Conservation (phyloP, 92 coral and sea anemone species). For the Plumapathes pennacea region DNA sequence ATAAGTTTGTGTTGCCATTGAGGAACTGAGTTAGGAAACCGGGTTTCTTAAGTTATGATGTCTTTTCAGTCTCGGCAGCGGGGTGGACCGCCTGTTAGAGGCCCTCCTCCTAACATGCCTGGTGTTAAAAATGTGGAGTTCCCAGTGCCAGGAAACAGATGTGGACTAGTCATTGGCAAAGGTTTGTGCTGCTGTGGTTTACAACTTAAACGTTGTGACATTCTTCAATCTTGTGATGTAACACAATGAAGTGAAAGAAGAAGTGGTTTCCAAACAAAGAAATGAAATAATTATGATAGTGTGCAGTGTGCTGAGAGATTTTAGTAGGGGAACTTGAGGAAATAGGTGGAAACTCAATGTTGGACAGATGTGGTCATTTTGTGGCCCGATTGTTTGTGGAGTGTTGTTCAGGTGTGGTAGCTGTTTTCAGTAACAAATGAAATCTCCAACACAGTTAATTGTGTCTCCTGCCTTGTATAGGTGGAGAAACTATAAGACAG, state of each 20-base stretch:
- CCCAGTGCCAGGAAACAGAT: slow-evolving; percentile 97
- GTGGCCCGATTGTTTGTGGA: no score
- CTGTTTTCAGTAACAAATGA: no score
- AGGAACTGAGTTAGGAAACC: no score
- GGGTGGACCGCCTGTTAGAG: slow-evolving; percentile 90
- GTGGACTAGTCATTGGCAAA: slow-evolving; percentile 97
- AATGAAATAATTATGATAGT: not conserved
- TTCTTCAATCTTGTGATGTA: not conserved
- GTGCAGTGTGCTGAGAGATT: no score
- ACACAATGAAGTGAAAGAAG: not conserved
- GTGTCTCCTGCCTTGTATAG: slow-evolving; percentile 15
- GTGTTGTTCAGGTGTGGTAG: no score
- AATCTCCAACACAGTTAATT: no score
- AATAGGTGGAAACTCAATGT: no score
- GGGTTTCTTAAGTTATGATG: no score
- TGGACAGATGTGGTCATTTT: no score
- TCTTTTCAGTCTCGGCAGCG: slow-evolving; percentile 87
- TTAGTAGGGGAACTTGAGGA: no score
- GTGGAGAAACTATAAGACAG: slow-evolving; percentile 95
- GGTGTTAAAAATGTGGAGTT: slow-evolving; percentile 76
- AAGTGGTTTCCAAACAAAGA: not conserved
- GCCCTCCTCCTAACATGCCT: slow-evolving; percentile 94
- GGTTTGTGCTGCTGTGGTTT: slow-evolving; percentile 22
- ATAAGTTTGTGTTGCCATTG: no score
- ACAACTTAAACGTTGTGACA: not conserved